Percentiles rank a stretch among this genome's conserved stretches.
Evolutionary conservation across 2,113 vertebrate genomes (phyloP).

Genomic region (Hylia prasina): DNA sequence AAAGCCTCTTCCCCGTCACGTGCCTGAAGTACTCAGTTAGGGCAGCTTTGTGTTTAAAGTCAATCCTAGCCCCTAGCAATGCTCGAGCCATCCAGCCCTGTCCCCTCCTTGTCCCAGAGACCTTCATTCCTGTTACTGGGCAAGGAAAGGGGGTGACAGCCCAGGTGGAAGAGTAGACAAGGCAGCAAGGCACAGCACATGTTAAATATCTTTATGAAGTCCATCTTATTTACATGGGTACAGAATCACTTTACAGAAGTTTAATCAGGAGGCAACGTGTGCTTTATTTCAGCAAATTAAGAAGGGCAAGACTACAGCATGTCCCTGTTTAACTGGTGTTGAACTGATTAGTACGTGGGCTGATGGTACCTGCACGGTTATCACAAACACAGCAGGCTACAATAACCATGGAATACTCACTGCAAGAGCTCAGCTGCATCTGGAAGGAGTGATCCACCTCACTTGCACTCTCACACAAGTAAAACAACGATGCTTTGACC

Average conservation of each 20-base stretch:
- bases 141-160: neutral
- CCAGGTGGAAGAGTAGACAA: neutral
- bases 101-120: neutral
- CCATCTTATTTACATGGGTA: conserved; percentile 73
- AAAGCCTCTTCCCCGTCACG: neutral
- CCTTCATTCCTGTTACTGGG: fast-evolving
- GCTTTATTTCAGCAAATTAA: conserved; percentile 65
- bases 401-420: neutral
- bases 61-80: neutral
- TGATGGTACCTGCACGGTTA: neutral
- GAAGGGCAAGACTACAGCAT: neutral
- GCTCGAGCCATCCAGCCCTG: fast-evolving
- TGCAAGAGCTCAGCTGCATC: neutral
- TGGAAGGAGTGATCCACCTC: neutral
- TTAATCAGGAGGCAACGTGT: conserved; percentile 40
- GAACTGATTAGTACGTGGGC: neutral
- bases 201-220: conserved; percentile 71
- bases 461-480: neutral
- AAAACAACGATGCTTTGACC: conserved; percentile 9
- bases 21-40: neutral
- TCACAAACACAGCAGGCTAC: neutral
- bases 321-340: conserved; percentile 11
- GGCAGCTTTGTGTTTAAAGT: neutral
- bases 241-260: conserved; percentile 68
- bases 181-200: neutral